Percentiles rank a stretch among this genome's conserved stretches.
Evolutionary conservation across 2,797 vertebrate genomes (phyloP).

Genomic region (Peromyscus aztecus): DNA sequence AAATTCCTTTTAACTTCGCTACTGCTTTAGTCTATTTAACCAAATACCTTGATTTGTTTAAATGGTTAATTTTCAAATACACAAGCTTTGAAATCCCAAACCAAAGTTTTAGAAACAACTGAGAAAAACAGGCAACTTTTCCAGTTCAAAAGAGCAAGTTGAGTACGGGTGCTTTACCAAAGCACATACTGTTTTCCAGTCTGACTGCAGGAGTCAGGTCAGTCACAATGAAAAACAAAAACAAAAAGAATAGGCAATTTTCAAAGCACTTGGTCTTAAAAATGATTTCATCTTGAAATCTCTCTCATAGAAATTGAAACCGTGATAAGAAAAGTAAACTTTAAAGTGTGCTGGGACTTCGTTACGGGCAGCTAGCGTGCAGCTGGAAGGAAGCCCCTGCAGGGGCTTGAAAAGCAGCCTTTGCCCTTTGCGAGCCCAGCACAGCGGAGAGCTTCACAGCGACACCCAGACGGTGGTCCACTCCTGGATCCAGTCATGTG

Average conservation of each 20-base stretch:
- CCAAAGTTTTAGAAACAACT: slow-evolving; percentile 39
- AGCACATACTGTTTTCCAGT: background rate
- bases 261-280: slow-evolving; percentile 37
- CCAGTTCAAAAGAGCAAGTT: background rate
- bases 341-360: background rate
- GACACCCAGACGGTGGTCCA: accelerated
- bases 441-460: background rate
- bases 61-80: slow-evolving; percentile 50
- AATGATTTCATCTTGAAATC: slow-evolving; percentile 50
- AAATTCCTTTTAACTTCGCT: slow-evolving; percentile 49
- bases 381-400: background rate
- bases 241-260: background rate
- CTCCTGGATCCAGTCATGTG: background rate
- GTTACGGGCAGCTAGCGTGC: background rate
- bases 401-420: background rate
- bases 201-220: slow-evolving; percentile 18
- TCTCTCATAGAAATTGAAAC: slow-evolving; percentile 4
- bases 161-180: background rate
- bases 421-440: background rate
- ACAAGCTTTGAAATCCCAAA: slow-evolving; percentile 6
- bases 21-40: slow-evolving; percentile 54
- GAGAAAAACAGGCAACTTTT: slow-evolving; percentile 32
- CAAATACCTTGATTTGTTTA: slow-evolving; percentile 2
- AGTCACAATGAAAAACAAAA: background rate
- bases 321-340: background rate